Evolutionary conservation across 2,797 vertebrate genomes (phyloP), one percentile per base, ranked within the genome.

Genomic region (Lutjanus campechanus): DNA sequence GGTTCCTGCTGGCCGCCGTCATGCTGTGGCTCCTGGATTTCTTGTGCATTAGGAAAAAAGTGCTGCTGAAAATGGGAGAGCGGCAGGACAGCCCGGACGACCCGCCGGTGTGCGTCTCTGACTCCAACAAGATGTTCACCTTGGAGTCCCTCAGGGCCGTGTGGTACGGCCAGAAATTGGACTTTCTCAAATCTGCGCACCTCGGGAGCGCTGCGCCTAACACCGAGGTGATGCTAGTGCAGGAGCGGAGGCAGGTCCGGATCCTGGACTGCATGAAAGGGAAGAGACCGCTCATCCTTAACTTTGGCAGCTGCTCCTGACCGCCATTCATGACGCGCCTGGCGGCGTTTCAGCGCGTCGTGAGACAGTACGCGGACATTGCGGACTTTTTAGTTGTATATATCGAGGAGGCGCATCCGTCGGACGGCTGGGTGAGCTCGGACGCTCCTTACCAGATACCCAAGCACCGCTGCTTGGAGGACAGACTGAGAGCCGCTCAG

Each of bases 221-320:
- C 95, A 97, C 97, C 22, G 97, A 98, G 93, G 98, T 99, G 91
- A 95, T 99, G 81, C 93, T 95, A 88, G 95, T 98, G 54, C 96
- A 95, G 19, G 96, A 96, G 81, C 95, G 95, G 87, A 94, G 92
- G 86, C 94, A 76, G 82, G 94, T 95, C 75, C 95, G 93, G 85
- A 95, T 99, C 90, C 94, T 99, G 77, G 98, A 99, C 93, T 98
- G 96, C 80, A 96, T 96, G 72, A 96, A 95, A 55, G 97, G 96
- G 71, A 92, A 90, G 81, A 94, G 98, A 91, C 98, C 98, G 44
- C 96, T 99, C 82, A 96, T 99, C 84, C 96, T 99, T 51, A 99
- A 98, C 94, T 99, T 99, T 89, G 98, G 98, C 85, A 99, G 98
- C 95, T 99, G 98, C 96, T 98, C 97, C 96, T 99, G 98, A 99